Conservation (phyloP, 2,888 invertebrate species). For the Conus canariensis region DNA sequence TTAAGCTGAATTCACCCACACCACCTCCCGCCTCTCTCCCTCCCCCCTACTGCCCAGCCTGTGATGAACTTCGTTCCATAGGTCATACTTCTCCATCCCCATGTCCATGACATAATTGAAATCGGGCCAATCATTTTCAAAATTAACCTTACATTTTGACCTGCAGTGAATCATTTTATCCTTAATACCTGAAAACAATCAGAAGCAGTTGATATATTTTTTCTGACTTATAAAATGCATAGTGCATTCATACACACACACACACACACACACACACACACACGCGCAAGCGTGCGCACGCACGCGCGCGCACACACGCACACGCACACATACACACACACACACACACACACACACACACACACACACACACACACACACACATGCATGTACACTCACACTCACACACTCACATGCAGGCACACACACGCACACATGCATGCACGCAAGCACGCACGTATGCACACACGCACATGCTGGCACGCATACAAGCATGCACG, state of each 20-base stretch:
- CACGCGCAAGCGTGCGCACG: not conserved
- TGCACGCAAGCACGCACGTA: not conserved
- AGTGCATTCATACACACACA: not conserved
- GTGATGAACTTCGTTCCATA: no score
- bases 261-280: not conserved
- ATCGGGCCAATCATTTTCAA: no score
- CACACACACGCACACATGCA: not conserved
- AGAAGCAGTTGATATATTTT: no score
- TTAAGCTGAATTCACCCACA: no score
- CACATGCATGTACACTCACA: not conserved
- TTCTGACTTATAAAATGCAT: no score
- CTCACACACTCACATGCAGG: not conserved
- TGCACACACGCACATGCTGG: not conserved
- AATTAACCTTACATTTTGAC: no score
- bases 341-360: slow-evolving; percentile 25
- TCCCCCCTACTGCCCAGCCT: no score
- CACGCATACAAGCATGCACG: not conserved
- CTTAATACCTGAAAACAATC: no score
- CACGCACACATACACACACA: not conserved
- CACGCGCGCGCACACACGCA: not conserved
- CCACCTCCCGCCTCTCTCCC: no score
- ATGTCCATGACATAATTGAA: no score
- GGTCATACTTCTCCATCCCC: no score
- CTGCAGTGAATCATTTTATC: no score
- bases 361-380: slow-evolving; percentile 15